These are phyloP conservation scores for Tenebrio molitor DNA, from an alignment of 1,140 invertebrate genomes.

Conservation along the genomic window DNA sequence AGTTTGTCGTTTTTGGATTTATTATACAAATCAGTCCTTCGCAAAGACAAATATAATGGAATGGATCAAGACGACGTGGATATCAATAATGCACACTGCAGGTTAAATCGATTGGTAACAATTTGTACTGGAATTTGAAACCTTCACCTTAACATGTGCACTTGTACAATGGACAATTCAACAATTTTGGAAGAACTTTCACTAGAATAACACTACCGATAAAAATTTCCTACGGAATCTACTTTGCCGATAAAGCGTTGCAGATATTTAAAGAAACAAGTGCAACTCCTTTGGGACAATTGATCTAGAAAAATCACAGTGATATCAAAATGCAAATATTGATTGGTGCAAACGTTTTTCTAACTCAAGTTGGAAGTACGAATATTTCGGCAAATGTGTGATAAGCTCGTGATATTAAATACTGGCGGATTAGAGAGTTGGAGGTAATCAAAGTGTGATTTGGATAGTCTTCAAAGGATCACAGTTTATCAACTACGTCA, in stretches of 20 bases:
- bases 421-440: conserved; percentile 15
- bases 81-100: too few relatives aligned
- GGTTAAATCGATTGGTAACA: not conserved
- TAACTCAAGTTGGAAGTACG: not conserved
- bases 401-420: conserved; percentile 12
- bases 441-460: conserved; percentile 33
- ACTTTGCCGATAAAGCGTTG: not conserved
- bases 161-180: conserved; percentile 15
- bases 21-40: too few relatives aligned
- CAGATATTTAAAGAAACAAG: not conserved
- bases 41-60: too few relatives aligned
- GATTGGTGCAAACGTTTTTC: conserved; percentile 4
- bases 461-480: conserved; percentile 40
- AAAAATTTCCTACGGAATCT: not conserved
- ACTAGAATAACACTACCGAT: too few relatives aligned
- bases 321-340: too few relatives aligned
- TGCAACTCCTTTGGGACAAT: not conserved
- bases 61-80: too few relatives aligned
- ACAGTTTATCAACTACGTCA: conserved; percentile 37
- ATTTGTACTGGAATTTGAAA: conserved; percentile 21
- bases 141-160: conserved; percentile 20
- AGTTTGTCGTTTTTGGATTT: too few relatives aligned
- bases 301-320: conserved; percentile 14
- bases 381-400: not conserved
- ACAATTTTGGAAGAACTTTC: too few relatives aligned